Conservation (phyloP, 1,140 invertebrate genomes). For the Venustaconcha ellipsiformis region DNA sequence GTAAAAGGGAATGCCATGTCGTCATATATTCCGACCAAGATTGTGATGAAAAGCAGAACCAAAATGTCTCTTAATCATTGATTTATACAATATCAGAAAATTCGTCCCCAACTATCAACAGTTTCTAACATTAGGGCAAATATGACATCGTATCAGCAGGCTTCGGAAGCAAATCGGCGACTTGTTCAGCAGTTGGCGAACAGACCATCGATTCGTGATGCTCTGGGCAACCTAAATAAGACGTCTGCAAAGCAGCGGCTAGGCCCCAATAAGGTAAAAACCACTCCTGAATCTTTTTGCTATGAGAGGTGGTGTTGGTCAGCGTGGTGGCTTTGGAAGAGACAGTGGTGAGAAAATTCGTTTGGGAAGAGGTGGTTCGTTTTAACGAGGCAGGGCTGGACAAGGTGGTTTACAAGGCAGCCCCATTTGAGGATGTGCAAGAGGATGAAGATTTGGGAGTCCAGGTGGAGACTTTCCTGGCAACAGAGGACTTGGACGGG, state of each 20-base stretch:
- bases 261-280: conserved; percentile 62
- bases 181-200: conserved; percentile 73
- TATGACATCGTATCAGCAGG: conserved; percentile 64
- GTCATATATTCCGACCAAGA: too few species aligned
- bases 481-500: too few species aligned
- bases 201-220: conserved; percentile 69
- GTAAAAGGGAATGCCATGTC: too few species aligned
- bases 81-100: conserved; percentile 61
- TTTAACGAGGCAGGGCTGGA: neutral
- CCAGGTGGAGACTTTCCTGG: too few species aligned
- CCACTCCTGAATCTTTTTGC: conserved; percentile 52
- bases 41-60: too few species aligned
- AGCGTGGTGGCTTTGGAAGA: neutral
- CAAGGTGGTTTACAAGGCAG: conserved; percentile 38
- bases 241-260: conserved; percentile 67
- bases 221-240: conserved; percentile 44
- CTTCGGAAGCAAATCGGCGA: conserved; percentile 69
- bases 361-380: conserved; percentile 17
- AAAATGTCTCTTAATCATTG: neutral
- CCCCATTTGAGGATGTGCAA: conserved; percentile 15
- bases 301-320: conserved; percentile 36
- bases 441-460: too few species aligned
- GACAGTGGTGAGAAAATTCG: conserved; percentile 43
- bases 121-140: conserved; percentile 56
- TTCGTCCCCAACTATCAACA: conserved; percentile 38